Percentiles rank a stretch among this genome's conserved stretches.
Evolutionary conservation across 1,140 invertebrate genomes (phyloP).

Genomic region (Chionoecetes opilio): DNA sequence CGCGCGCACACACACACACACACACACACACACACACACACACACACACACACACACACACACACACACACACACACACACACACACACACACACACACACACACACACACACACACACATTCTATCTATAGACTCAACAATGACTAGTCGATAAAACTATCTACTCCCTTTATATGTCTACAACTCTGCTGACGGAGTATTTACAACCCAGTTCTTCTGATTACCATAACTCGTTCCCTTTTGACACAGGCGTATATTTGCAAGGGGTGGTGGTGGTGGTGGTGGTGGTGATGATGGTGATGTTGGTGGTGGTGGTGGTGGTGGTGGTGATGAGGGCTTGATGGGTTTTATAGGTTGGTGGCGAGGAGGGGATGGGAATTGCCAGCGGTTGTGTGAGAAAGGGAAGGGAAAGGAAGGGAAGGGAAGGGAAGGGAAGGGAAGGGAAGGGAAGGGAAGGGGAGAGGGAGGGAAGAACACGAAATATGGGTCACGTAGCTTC

Average conservation of each 20-base stretch:
- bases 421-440: not conserved
- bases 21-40: conserved; percentile 1
- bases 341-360: not conserved
- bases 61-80: conserved; percentile 18
- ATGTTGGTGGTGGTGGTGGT: not conserved
- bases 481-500: not conserved
- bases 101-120: conserved; percentile 14
- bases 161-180: too few species aligned
- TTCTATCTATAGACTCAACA: too few species aligned
- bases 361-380: not conserved
- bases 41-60: conserved; percentile 18
- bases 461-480: not conserved
- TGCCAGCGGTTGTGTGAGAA: not conserved
- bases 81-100: not conserved
- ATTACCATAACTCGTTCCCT: too few species aligned
- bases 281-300: not conserved
- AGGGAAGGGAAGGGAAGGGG: not conserved
- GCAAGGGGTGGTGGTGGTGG: not conserved
- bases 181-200: too few species aligned
- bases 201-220: too few species aligned
- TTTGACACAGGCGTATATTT: too few species aligned
- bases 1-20: not conserved
- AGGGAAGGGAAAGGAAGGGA: not conserved
- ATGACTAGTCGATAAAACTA: too few species aligned
- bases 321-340: not conserved